phyloP scores from a whole-genome alignment of 1,140 invertebrate genomes.

The Drosophila punjabiensis region DNA sequence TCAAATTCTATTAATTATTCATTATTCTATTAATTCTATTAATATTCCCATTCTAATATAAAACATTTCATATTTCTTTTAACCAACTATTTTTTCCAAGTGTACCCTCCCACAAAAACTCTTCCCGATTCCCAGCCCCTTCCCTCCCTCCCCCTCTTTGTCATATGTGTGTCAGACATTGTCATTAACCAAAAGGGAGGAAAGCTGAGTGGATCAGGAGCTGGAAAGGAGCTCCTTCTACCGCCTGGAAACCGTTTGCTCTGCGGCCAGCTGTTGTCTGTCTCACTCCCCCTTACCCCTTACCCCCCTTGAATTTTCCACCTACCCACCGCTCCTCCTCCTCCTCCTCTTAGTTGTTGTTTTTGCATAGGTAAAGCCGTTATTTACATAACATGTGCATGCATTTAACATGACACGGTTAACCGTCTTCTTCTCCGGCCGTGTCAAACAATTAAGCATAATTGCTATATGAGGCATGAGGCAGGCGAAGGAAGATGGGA shows the following conservation, averaged over 20 bases:
- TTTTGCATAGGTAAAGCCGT: constrained; percentile 31
- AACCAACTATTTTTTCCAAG: background rate
- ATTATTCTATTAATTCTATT: no score
- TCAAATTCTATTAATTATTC: no score
- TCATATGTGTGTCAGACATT: constrained; percentile 59
- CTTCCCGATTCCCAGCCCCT: background rate
- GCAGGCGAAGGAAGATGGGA: background rate
- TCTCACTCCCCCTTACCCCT: constrained; percentile 4
- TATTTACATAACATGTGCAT: constrained; percentile 68
- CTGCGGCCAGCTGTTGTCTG: constrained; percentile 54
- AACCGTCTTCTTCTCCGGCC: constrained; percentile 26
- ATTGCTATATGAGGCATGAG: constrained; percentile 20
- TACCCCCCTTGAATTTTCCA: constrained; percentile 12
- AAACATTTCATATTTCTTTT: no score
- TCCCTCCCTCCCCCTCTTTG: background rate
- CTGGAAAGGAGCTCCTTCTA: constrained; percentile 4
- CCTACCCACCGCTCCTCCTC: no score
- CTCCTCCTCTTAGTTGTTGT: background rate
- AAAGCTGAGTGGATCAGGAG: background rate
- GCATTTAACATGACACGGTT: constrained; percentile 52
- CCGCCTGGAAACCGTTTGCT: constrained; percentile 45
- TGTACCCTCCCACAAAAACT: constrained; percentile 15
- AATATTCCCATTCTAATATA: no score
- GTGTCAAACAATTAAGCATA: constrained; percentile 52
- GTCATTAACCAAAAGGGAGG: constrained; percentile 24